Conservation (phyloP, 92 coral and sea anemone species). For the Desmophyllum pertusum region DNA sequence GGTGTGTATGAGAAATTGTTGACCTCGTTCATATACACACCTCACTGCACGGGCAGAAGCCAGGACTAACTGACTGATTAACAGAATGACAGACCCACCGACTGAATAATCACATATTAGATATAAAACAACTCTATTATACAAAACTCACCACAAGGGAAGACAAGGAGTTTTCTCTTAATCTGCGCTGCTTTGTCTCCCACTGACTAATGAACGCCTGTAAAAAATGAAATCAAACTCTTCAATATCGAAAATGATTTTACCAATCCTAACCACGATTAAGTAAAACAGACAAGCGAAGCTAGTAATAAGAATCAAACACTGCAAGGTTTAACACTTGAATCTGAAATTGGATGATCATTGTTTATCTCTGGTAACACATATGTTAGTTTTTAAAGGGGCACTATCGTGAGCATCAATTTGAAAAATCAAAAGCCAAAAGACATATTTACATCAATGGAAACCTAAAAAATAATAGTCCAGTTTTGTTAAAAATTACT, state of each 20-base stretch:
- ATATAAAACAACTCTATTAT: background rate
- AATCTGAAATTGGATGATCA: background rate
- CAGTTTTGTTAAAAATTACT: too few species aligned
- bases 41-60: too few species aligned
- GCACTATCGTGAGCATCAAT: too few species aligned
- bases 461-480: too few species aligned
- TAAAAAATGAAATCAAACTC: background rate
- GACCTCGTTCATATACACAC: background rate
- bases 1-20: background rate
- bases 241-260: background rate
- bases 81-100: background rate
- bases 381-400: too few species aligned
- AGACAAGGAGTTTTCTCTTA: conserved; percentile 15
- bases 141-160: conserved; percentile 45
- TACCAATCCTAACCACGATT: background rate
- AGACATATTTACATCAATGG: too few species aligned
- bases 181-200: conserved; percentile 71
- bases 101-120: background rate
- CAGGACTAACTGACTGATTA: background rate
- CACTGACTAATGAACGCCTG: conserved; percentile 66
- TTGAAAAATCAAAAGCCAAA: too few species aligned
- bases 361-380: background rate
- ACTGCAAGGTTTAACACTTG: too few species aligned
- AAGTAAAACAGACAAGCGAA: too few species aligned
- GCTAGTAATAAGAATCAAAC: too few species aligned